Conservation (phyloP, 23 tunicate genomes). For the Halocynthia roretzi region DNA sequence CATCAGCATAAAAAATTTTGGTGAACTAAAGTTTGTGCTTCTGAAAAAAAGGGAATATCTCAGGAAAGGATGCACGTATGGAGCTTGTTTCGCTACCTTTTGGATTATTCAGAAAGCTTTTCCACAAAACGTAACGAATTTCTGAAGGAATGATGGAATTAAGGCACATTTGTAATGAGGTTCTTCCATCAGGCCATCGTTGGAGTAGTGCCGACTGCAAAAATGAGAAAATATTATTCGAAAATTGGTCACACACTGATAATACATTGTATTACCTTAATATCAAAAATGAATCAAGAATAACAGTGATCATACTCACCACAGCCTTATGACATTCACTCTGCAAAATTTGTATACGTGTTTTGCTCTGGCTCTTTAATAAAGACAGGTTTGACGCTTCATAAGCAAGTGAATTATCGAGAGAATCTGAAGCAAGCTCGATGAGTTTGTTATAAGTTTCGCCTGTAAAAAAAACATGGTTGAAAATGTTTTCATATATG, state of each 20-base stretch:
- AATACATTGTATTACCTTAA: background rate
- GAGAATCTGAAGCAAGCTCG: constrained; percentile 23
- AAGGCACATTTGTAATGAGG: constrained; percentile 39
- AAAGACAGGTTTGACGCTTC: constrained; percentile 6
- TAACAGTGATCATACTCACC: constrained; percentile 23
- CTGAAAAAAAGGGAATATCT: background rate
- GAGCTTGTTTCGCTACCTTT: constrained; percentile 1
- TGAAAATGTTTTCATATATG: no score
- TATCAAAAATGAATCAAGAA: background rate
- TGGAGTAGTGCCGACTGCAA: constrained; percentile 29
- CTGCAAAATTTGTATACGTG: constrained; percentile 14
- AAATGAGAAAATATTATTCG: background rate
- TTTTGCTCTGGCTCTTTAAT: constrained; percentile 1
- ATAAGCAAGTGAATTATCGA: constrained; percentile 37
- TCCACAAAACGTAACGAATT: constrained; percentile 58
- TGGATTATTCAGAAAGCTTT: constrained; percentile 18
- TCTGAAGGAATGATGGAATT: constrained; percentile 23
- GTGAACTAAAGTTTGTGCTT: background rate
- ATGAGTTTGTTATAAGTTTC: constrained; percentile 33
- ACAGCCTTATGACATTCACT: constrained; percentile 45
- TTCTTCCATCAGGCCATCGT: constrained; percentile 43
- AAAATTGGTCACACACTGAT: background rate
- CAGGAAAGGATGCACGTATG: background rate
- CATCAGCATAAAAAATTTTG: background rate
- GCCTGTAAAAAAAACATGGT: constrained; percentile 4